These are phyloP conservation scores for Manis javanica DNA, from an alignment of 2,797 vertebrate genomes.

Conservation along the genomic window DNA sequence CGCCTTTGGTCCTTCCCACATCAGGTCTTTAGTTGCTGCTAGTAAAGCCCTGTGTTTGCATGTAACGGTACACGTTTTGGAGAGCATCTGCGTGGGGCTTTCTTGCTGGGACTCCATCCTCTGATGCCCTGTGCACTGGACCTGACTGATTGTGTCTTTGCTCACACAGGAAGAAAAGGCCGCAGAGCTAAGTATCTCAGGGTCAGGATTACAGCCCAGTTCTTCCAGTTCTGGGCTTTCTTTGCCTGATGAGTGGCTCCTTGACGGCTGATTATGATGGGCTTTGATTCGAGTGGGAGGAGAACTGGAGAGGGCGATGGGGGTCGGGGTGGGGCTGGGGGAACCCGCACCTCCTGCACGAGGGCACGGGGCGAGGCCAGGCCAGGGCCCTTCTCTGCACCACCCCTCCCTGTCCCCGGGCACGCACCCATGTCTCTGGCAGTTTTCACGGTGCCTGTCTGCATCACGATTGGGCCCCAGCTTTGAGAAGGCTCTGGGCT, in stretches of 20 bases:
- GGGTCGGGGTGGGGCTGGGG: background rate
- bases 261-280: background rate
- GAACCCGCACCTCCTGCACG: background rate
- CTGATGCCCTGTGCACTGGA: accelerated
- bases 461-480: background rate
- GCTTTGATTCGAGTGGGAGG: background rate
- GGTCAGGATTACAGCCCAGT: background rate
- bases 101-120: background rate
- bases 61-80: background rate
- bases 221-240: background rate
- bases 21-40: background rate
- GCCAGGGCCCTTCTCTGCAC: background rate
- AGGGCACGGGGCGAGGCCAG: background rate
- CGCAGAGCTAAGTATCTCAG: accelerated
- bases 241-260: background rate
- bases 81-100: background rate
- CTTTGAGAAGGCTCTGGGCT: background rate
- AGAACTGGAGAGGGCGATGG: background rate
- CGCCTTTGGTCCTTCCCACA: background rate
- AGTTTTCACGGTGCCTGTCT: background rate
- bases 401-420: too few species aligned
- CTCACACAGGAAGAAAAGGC: background rate
- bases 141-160: too few species aligned
- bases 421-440: background rate
- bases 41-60: accelerated